Conservation (phyloP, 2,888 invertebrate species). For the Hirtodrosophila cameraria region DNA sequence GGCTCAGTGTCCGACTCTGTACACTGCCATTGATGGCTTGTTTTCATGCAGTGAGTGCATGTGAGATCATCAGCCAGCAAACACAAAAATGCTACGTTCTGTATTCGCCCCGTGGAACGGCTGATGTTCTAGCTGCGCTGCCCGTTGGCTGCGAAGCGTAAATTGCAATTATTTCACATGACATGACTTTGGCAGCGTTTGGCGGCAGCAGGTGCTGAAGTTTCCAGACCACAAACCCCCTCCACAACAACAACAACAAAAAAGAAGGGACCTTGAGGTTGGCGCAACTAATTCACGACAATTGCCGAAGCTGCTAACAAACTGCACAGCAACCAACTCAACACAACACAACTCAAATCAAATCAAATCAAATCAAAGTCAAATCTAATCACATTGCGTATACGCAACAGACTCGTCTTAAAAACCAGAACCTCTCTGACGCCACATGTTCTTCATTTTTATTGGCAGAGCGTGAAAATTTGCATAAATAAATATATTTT, state of each 20-base stretch:
- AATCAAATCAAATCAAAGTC: constrained; percentile 10
- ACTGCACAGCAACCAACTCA: constrained; percentile 34
- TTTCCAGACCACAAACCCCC: constrained; percentile 11
- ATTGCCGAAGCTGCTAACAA: constrained; percentile 41
- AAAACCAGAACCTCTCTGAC: constrained; percentile 15
- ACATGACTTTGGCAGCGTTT: constrained; percentile 61
- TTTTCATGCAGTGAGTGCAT: constrained; percentile 73
- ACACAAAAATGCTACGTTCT: constrained; percentile 65
- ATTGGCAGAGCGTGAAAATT: constrained; percentile 49
- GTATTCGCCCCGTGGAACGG: constrained; percentile 68
- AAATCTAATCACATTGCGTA: constrained; percentile 37
- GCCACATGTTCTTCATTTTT: constrained; percentile 53
- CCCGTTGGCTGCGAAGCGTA: constrained; percentile 64
- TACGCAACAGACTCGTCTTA: constrained; percentile 38
- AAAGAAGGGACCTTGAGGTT: constrained; percentile 46
- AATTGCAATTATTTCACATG: constrained; percentile 79
- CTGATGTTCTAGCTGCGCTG: constrained; percentile 34
- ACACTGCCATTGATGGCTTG: constrained; percentile 49
- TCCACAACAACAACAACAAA: background rate
- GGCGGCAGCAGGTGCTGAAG: constrained; percentile 24
- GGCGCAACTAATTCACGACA: constrained; percentile 63
- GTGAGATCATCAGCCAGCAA: constrained; percentile 70
- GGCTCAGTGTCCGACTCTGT: constrained; percentile 51
- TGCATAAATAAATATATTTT: constrained; percentile 71
- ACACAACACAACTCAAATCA: constrained; percentile 12